These are phyloP conservation scores for Procambarus virginalis DNA, from an alignment of 1,140 invertebrate species.

Conservation along the genomic window DNA sequence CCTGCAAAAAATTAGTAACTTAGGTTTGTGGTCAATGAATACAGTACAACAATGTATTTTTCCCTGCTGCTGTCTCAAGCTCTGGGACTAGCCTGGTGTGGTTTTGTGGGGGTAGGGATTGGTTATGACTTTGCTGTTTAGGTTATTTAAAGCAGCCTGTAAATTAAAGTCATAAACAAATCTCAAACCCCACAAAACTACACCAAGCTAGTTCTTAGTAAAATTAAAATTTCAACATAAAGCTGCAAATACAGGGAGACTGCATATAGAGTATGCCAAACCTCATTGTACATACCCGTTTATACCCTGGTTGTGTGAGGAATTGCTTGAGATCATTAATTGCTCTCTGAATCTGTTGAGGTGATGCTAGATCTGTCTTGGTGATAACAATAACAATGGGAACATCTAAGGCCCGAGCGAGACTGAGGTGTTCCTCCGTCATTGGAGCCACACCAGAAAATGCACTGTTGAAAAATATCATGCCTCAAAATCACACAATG, in stretches of 20 bases:
- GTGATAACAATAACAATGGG: constrained; percentile 93
- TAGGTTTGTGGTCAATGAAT: no score
- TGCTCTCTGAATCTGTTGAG: constrained; percentile 76
- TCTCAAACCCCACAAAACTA: not conserved
- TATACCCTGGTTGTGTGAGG: constrained; percentile 80
- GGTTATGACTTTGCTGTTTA: no score
- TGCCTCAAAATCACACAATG: not conserved
- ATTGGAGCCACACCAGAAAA: constrained; percentile 72
- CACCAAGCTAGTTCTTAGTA: no score
- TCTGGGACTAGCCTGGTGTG: no score
- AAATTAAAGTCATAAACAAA: no score
- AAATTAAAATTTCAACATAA: no score
- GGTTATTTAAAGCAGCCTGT: no score
- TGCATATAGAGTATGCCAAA: no score
- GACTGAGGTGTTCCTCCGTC: constrained; percentile 84
- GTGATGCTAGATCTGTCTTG: constrained; percentile 84
- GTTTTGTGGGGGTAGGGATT: no score
- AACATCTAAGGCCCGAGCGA: constrained; percentile 88
- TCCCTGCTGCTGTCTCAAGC: no score
- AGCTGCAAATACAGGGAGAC: no score
- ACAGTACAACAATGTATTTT: no score
- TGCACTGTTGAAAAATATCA: constrained; percentile 73
- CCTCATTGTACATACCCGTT: constrained; percentile 73
- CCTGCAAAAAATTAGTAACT: constrained; percentile 28
- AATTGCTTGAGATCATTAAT: constrained; percentile 80